Percentiles rank a stretch among this genome's conserved stretches.
Evolutionary conservation across 2,113 vertebrate species (phyloP).

Genomic region (Maccullochella peelii): DNA sequence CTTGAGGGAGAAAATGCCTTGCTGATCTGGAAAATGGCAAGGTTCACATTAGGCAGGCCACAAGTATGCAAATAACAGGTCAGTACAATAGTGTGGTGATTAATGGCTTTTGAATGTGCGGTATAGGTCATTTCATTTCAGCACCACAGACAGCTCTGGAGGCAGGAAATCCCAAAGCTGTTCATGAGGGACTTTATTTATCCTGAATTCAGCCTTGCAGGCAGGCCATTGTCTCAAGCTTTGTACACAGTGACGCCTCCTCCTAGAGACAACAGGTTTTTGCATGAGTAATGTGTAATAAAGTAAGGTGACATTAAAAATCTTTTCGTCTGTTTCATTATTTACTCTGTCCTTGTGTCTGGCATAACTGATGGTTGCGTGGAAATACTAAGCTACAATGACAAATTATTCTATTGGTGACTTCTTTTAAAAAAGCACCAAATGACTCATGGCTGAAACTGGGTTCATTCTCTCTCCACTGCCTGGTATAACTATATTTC

Average conservation of each 20-base stretch:
- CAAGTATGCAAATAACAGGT: constrained; percentile 13
- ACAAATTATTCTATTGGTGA: constrained; percentile 1
- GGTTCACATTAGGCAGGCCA: not conserved
- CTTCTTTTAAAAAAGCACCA: not conserved
- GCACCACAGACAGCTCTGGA: not conserved
- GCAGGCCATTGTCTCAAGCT: not conserved
- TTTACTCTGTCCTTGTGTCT: not conserved
- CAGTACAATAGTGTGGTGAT: not conserved
- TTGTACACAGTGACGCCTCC: not conserved
- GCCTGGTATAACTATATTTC: not conserved
- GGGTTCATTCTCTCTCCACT: not conserved
- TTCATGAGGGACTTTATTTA: not conserved
- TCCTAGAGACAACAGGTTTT: not conserved
- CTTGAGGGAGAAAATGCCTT: not conserved
- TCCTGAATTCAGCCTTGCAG: not conserved
- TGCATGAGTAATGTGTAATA: not conserved
- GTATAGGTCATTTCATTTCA: constrained; percentile 23
- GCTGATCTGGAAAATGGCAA: constrained; percentile 2
- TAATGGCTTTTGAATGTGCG: constrained; percentile 10
- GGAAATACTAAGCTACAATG: constrained; percentile 6
- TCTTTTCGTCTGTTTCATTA: not conserved
- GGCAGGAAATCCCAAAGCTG: not conserved
- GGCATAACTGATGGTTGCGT: constrained; percentile 1
- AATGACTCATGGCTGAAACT: constrained; percentile 5
- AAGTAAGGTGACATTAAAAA: not conserved